Evolutionary conservation across 1,140 invertebrate species (phyloP).

Genomic region (Caerostris darwini): DNA sequence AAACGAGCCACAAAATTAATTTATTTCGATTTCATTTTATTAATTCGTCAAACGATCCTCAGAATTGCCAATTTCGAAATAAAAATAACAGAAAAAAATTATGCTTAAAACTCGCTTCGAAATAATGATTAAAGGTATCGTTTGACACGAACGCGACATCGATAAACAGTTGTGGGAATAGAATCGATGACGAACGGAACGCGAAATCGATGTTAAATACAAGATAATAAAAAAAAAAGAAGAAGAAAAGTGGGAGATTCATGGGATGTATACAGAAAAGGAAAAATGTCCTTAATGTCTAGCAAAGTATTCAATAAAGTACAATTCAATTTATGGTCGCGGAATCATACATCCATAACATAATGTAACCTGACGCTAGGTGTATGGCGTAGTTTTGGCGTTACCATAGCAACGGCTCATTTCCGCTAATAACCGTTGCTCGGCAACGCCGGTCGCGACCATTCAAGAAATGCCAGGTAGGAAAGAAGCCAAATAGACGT

Average conservation of each 20-base stretch:
- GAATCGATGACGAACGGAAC: constrained; percentile 69
- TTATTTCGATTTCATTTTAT: constrained; percentile 18
- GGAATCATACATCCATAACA: constrained; percentile 76
- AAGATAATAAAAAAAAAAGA: constrained; percentile 50
- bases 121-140: constrained; percentile 72
- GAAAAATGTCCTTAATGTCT: constrained; percentile 74
- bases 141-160: constrained; percentile 72
- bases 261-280: constrained; percentile 50
- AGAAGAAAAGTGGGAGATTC: not conserved
- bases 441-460: constrained; percentile 65
- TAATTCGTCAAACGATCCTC: not conserved
- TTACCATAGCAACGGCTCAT: constrained; percentile 76
- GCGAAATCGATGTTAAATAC: constrained; percentile 73
- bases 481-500: constrained; percentile 58
- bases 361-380: constrained; percentile 75
- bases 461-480: constrained; percentile 74
- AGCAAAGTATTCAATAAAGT: constrained; percentile 76
- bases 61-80: not conserved
- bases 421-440: constrained; percentile 76
- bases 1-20: constrained; percentile 7
- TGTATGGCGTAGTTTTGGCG: constrained; percentile 71
- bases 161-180: constrained; percentile 64
- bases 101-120: not conserved
- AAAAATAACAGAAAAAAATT: not conserved
- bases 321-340: constrained; percentile 73